phyloP scores from a whole-genome alignment of 2,113 vertebrate species.

The Semnornis frantzii region DNA sequence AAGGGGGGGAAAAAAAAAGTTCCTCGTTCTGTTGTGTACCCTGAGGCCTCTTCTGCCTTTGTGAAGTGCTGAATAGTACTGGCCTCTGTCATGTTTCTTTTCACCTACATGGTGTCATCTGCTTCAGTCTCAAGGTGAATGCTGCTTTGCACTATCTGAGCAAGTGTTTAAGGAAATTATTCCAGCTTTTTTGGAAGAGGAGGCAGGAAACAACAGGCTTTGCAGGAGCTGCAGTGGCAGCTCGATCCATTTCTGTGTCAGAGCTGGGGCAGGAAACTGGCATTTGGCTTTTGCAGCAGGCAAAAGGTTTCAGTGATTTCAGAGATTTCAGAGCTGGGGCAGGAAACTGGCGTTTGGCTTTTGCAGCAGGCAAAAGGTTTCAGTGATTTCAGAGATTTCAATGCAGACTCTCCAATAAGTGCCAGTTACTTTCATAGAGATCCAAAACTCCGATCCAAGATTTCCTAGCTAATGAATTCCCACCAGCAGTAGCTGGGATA shows the following conservation, averaged over 20 bases:
- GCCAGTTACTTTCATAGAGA: neutral
- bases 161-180: neutral
- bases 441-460: neutral
- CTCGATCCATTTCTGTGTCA: neutral
- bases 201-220: neutral
- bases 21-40: conserved; percentile 75
- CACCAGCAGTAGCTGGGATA: neutral
- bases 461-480: neutral
- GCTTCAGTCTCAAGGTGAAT: conserved; percentile 74
- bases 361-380: neutral
- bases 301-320: neutral
- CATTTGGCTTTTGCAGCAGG: neutral
- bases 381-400: neutral
- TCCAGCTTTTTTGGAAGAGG: conserved; percentile 3
- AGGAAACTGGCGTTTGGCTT: neutral
- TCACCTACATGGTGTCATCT: conserved; percentile 75
- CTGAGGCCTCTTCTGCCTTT: conserved; percentile 65
- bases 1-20: conserved; percentile 53
- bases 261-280: neutral
- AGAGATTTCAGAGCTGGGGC: no score
- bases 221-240: neutral
- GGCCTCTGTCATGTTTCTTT: conserved; percentile 73
- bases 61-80: conserved; percentile 67
- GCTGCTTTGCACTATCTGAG: neutral
- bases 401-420: neutral